phyloP scores from a whole-genome alignment of 2,888 invertebrate species.

The Idaea aversata region DNA sequence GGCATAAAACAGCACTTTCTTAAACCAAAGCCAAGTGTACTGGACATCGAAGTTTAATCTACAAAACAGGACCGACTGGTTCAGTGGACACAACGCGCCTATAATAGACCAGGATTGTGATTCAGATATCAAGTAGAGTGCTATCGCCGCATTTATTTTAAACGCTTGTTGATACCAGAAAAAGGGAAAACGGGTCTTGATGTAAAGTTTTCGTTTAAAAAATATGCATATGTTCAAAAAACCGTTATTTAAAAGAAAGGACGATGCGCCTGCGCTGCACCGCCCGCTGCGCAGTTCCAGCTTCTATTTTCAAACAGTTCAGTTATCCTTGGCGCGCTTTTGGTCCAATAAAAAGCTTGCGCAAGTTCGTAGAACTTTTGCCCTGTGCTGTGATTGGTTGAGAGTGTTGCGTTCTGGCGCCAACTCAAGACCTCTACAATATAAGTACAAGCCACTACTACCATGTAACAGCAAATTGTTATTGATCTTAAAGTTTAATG shows the following conservation, averaged over 20 bases:
- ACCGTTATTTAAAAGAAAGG: not conserved
- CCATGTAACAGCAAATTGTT: slow-evolving; percentile 16
- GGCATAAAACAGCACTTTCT: slow-evolving; percentile 55
- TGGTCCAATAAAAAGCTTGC: slow-evolving; percentile 48
- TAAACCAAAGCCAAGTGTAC: slow-evolving; percentile 41
- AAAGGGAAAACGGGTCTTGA: not conserved
- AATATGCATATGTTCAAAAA: not conserved
- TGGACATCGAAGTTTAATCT: slow-evolving; percentile 42
- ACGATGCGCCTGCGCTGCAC: not conserved
- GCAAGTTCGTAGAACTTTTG: slow-evolving; percentile 69
- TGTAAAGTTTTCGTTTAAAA: not conserved
- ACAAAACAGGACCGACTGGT: slow-evolving; percentile 53
- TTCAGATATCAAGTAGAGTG: slow-evolving; percentile 31
- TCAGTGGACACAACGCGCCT: slow-evolving; percentile 38
- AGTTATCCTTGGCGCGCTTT: slow-evolving; percentile 60
- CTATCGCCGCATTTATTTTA: not conserved
- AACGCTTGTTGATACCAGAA: not conserved
- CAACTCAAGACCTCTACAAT: slow-evolving; percentile 22
- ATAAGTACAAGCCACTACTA: slow-evolving; percentile 18
- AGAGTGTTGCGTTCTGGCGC: slow-evolving; percentile 30
- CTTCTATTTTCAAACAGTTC: slow-evolving; percentile 47
- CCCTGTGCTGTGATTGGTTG: slow-evolving; percentile 59
- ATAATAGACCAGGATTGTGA: slow-evolving; percentile 39
- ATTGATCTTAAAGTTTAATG: slow-evolving; percentile 10
- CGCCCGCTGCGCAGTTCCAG: slow-evolving; percentile 2